Base-by-base conservation (phyloP, 2,797 vertebrate genomes). In the Eospalax fontanierii region DNA sequence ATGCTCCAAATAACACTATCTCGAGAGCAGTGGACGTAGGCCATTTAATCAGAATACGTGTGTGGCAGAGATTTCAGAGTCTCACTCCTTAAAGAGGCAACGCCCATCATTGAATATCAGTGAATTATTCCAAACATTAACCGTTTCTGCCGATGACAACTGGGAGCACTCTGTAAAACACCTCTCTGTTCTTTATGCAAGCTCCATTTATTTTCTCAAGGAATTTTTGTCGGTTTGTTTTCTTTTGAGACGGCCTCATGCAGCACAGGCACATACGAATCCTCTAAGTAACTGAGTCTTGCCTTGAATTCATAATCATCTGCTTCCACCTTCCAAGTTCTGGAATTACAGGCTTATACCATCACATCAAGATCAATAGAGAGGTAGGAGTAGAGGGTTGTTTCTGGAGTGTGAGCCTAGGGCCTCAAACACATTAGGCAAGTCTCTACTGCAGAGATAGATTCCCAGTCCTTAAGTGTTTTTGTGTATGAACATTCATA, bases 121-220 rank as follows among this genome's bases (percentile, higher is more conserved):
- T 26, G 22, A 38, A 86, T 88, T 89, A 89, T 33, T 90, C 71
- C 54, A 87, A 78, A 85, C 43, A 50, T 50, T 50, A 90, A 18
- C 46, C 78, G 22, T 0, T 4, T 90, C 38, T 65, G 18, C 18
- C 33, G 9, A 28, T 50, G 5, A 57, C 61, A 68, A 68, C 12
- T 26, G n/a, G 22, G 30, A 30, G 24, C 10, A 76, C 6, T n/a
- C 3, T 66, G 10, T 68, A 8, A 66, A 82, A 86, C 61, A 46
- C 2, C 11, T 12, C 1, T 30, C n/a, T 87, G 59, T 61, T 82
- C 46, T 70, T 80, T 57, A 74, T 79, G 30, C 66, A 21, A 63
- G 43, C 2, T 50, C 14, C 3, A 75, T 83, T 57, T 35, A n/a
- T 79, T 91, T 50, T 65, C 7, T 82, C 12, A 38, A 81, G 14